phyloP scores from a whole-genome alignment of 2,888 invertebrate species.

The Apamea anceps region DNA sequence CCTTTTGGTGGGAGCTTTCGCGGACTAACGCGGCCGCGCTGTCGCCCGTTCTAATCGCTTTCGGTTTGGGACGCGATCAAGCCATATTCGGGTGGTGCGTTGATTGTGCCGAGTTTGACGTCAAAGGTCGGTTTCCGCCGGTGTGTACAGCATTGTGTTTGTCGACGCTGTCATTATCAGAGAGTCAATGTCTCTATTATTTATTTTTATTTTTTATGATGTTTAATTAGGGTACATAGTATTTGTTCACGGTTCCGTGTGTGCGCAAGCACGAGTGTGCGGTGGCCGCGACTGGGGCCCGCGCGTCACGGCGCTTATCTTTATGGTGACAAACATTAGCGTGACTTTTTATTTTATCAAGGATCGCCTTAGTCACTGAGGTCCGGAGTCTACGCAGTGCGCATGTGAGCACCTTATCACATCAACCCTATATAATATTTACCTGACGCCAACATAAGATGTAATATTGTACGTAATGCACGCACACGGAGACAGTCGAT shows the following conservation, averaged over 20 bases:
- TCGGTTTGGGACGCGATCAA: conserved; percentile 68
- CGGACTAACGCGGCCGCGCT: conserved; percentile 79
- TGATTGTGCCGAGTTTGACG: conserved; percentile 67
- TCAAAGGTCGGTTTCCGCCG: conserved; percentile 71
- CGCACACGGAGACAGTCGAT: conserved; percentile 42
- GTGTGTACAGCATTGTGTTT: conserved; percentile 70
- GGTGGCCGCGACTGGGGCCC: conserved; percentile 81
- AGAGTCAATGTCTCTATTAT: conserved; percentile 82
- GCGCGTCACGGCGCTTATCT: conserved; percentile 84
- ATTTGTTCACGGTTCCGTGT: conserved; percentile 79
- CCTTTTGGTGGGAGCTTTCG: conserved; percentile 86
- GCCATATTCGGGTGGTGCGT: conserved; percentile 59
- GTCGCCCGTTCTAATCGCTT: conserved; percentile 75
- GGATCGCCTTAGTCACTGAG: conserved; percentile 82
- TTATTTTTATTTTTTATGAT: conserved; percentile 65
- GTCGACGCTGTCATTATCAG: conserved; percentile 77
- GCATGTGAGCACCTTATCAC: conserved; percentile 77
- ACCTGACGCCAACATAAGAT: conserved; percentile 75
- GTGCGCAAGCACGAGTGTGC: conserved; percentile 79
- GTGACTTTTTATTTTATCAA: conserved; percentile 85
- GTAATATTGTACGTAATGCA: conserved; percentile 72
- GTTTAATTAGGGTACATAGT: conserved; percentile 81
- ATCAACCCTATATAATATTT: conserved; percentile 85
- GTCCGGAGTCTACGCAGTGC: conserved; percentile 77
- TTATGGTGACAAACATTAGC: conserved; percentile 86